These are phyloP conservation scores for Cosmia trapezina DNA, from an alignment of 2,888 invertebrate species.

Conservation along the genomic window DNA sequence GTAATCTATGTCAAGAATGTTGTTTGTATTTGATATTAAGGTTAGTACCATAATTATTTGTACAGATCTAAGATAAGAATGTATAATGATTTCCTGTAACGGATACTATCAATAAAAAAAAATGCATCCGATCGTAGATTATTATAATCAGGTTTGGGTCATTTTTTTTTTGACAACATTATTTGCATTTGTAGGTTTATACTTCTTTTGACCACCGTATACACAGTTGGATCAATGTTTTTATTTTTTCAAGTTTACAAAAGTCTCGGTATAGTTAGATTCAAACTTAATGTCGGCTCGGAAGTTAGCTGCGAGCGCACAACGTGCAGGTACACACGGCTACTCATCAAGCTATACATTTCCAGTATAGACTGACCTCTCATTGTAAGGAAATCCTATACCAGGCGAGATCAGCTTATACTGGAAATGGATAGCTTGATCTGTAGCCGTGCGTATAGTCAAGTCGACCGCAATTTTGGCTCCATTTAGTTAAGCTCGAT, in stretches of 20 bases:
- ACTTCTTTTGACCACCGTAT: not conserved
- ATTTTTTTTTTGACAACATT: not conserved
- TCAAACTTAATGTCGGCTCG: too few species aligned
- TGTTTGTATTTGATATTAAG: conserved; percentile 25
- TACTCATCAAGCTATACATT: too few species aligned
- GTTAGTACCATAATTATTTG: conserved; percentile 29
- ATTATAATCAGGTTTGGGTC: not conserved
- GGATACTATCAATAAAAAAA: conserved; percentile 36
- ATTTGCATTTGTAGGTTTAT: conserved; percentile 26
- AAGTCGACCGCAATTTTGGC: too few species aligned
- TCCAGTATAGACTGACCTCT: too few species aligned
- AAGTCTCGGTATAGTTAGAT: not conserved
- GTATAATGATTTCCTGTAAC: conserved; percentile 43
- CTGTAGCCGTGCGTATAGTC: too few species aligned
- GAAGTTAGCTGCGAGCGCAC: too few species aligned
- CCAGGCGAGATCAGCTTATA: too few species aligned
- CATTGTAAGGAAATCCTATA: too few species aligned
- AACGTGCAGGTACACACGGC: too few species aligned
- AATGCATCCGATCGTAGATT: conserved; percentile 14
- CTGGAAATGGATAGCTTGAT: too few species aligned
- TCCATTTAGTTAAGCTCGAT: too few species aligned
- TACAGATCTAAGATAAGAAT: conserved; percentile 41
- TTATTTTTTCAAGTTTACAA: not conserved
- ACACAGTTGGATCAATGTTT: not conserved
- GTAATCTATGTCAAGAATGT: conserved; percentile 30